Evolutionary conservation across 2,797 vertebrate genomes (phyloP), one percentile per base, ranked within the genome.

Genomic region (Poeciliopsis paucimaculata): DNA sequence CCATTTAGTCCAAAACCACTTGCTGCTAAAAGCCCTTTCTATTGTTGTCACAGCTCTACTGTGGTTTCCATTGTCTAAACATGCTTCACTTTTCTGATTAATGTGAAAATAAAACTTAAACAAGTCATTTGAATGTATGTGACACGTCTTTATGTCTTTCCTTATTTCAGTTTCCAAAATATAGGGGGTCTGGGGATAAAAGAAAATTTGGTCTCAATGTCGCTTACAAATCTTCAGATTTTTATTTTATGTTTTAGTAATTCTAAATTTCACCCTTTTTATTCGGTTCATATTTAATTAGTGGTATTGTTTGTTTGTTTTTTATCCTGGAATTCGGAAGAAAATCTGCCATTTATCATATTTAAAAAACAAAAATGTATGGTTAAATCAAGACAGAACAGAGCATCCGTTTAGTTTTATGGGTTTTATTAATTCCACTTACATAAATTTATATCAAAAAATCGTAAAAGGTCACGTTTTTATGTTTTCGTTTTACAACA

Each of bases 381-480:
- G 72, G 72, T 36, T 68, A 77, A 90, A 85, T 66, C 28, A 77
- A 79, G 73, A 80, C 66, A 78, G 7, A 53, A 60, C 34, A 57
- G 68, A 53, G 76, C 73, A 73, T 26, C 49, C 11, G 64, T 68
- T 41, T 31, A 75, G 31, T 89, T 94, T 93, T 73, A 86, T 81
- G 86, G 84, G 78, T 94, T 96, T 96, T 96, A 96, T 96, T 96
- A 94, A 94, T 92, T 91, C 85, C 95, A 96, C 94, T 87, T 95
- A 96, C 96, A 96, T 93, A 95, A 96, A 96, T 96, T 95, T 72
- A 96, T 96, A 95, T 96, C 80, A 96, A 96, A 96, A 94, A 95
- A 92, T 88, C 82, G 90, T 77, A 5, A 93, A 96, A 93, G 85
- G 68, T 93, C 83, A 91, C 83, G 28, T 57, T 68, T 60, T 76